phyloP scores from a whole-genome alignment of 1,140 invertebrate genomes.

The Pseudomyrmex concolor region DNA sequence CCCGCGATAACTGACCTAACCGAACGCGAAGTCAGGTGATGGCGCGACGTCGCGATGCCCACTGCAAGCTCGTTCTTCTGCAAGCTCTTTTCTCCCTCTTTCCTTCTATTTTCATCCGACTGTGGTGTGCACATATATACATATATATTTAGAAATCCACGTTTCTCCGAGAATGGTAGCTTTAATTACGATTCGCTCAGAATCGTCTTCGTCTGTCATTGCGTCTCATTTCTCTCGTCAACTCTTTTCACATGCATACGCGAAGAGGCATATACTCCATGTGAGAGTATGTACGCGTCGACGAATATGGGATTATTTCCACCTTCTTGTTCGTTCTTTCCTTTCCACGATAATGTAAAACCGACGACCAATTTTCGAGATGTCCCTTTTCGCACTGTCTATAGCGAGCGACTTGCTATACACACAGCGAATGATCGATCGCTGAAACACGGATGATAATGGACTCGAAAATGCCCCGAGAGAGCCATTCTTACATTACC shows the following conservation, averaged over 20 bases:
- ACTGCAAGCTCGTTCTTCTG: constrained; percentile 64
- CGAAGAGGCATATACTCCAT: neutral
- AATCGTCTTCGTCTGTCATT: neutral
- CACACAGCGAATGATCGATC: constrained; percentile 19
- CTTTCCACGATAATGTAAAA: neutral
- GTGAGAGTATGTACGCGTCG: neutral
- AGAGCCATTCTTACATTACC: neutral
- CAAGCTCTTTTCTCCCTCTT: constrained; percentile 62
- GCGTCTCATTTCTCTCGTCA: neutral
- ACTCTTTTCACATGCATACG: neutral
- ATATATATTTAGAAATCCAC: constrained; percentile 72
- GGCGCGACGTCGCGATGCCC: constrained; percentile 65
- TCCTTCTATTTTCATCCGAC: constrained; percentile 61
- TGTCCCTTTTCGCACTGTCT: constrained; percentile 33
- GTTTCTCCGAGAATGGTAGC: constrained; percentile 45
- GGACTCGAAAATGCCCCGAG: constrained; percentile 2
- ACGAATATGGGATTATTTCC: constrained; percentile 39
- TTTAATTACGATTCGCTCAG: constrained; percentile 71
- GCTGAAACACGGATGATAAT: constrained; percentile 20
- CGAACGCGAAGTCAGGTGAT: constrained; percentile 60
- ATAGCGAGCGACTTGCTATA: constrained; percentile 3
- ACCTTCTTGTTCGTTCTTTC: neutral
- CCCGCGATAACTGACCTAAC: constrained; percentile 71
- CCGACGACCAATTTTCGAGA: constrained; percentile 35
- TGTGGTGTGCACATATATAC: neutral